These are phyloP conservation scores for Sabatieria punctata DNA, from an alignment of 2,888 invertebrate genomes.

Conservation along the genomic window DNA sequence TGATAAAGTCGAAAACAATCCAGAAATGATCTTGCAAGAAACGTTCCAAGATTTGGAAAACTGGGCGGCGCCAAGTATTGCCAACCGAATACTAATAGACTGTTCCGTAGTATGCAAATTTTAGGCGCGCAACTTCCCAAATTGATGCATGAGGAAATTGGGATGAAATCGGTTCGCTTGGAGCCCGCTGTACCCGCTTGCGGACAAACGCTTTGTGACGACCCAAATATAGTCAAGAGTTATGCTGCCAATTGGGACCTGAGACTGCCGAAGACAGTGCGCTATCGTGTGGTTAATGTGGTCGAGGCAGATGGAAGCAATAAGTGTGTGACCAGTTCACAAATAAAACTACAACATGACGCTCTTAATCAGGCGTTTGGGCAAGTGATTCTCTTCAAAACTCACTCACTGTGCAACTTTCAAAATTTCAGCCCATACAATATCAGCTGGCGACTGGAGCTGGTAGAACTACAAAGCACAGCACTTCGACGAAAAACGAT, in stretches of 20 bases:
- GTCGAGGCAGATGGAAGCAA: slow-evolving; percentile 23
- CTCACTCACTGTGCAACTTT: too few relatives aligned
- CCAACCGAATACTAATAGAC: too few relatives aligned
- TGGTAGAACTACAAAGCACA: slow-evolving; percentile 15
- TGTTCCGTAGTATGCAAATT: too few relatives aligned
- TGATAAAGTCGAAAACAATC: too few relatives aligned
- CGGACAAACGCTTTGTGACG: slow-evolving; percentile 29
- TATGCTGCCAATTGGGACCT: background rate
- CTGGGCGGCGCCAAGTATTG: too few relatives aligned
- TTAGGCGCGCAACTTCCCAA: too few relatives aligned
- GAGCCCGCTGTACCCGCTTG: slow-evolving; percentile 14
- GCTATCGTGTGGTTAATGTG: slow-evolving; percentile 25
- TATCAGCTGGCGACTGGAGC: slow-evolving; percentile 21
- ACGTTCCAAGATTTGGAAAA: too few relatives aligned
- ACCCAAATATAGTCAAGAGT: slow-evolving; percentile 22
- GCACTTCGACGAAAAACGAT: slow-evolving; percentile 18
- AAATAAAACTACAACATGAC: slow-evolving; percentile 22
- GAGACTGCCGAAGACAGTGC: background rate
- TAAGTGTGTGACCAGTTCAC: slow-evolving; percentile 20
- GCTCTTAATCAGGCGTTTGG: slow-evolving; percentile 21
- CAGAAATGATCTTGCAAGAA: too few relatives aligned
- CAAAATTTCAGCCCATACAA: slow-evolving; percentile 19
- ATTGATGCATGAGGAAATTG: too few relatives aligned
- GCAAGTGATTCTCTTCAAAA: too few relatives aligned
- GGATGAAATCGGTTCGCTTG: too few relatives aligned